phyloP scores from a whole-genome alignment of 2,113 vertebrate species.

The Montifringilla adamsi region DNA sequence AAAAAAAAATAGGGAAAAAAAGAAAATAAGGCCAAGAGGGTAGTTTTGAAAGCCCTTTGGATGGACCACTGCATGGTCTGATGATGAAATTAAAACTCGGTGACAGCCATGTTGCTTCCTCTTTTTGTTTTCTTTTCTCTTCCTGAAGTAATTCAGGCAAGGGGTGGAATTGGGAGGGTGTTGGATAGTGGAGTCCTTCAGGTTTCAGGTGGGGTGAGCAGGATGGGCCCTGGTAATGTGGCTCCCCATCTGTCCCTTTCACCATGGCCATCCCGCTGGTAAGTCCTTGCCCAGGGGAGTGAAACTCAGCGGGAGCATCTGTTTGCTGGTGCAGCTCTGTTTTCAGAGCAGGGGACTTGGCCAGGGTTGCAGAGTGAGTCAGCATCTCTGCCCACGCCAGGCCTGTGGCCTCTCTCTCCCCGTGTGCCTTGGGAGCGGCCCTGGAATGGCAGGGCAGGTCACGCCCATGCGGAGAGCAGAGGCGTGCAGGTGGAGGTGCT shows the following conservation, averaged over 20 bases:
- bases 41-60: not conserved
- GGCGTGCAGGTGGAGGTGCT: fast-evolving
- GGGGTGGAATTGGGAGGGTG: not conserved
- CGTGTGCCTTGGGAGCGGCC: fast-evolving
- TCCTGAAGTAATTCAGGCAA: not conserved
- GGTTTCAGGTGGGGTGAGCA: not conserved
- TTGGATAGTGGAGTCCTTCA: not conserved
- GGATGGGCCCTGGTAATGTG: not conserved
- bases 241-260: not conserved
- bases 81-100: not conserved
- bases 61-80: not conserved
- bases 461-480: fast-evolving
- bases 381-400: not conserved
- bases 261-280: not conserved
- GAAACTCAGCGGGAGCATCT: not conserved
- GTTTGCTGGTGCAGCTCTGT: not conserved
- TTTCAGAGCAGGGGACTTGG: not conserved
- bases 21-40: not conserved
- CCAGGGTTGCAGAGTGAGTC: not conserved
- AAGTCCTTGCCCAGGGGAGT: not conserved
- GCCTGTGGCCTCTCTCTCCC: not conserved
- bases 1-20: not conserved
- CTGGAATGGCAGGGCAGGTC: not conserved
- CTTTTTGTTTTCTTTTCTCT: not conserved
- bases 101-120: not conserved